These are phyloP conservation scores for Phenganax marumi DNA, from an alignment of 92 coral and sea anemone genomes.

Conservation along the genomic window DNA sequence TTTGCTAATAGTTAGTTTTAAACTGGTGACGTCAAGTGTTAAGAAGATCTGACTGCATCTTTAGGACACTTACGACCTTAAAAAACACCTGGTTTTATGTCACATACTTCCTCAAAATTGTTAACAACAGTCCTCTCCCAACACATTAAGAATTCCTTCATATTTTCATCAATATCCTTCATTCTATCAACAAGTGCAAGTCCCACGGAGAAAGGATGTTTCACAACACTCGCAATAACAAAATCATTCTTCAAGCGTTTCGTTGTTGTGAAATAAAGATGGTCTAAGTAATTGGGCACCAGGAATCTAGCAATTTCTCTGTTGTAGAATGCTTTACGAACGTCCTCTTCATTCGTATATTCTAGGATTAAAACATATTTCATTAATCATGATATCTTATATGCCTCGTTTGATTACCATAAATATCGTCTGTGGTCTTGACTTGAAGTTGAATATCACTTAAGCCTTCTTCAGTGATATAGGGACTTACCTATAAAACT, in stretches of 20 bases:
- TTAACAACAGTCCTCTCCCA: constrained; percentile 22
- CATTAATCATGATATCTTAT: background rate
- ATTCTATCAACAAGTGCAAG: constrained; percentile 10
- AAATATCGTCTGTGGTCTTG: too few species aligned
- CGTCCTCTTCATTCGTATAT: background rate
- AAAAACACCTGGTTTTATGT: background rate
- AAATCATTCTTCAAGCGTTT: background rate
- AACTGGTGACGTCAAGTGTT: background rate
- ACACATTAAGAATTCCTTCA: constrained; percentile 23
- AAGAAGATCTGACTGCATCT: background rate
- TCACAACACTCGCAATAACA: constrained; percentile 7
- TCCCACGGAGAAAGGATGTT: constrained; percentile 33
- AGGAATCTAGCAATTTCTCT: constrained; percentile 22
- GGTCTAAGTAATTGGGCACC: constrained; percentile 36
- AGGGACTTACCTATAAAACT: constrained; percentile 22
- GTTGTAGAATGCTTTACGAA: constrained; percentile 8
- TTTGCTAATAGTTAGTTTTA: too few species aligned
- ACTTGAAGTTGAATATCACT: background rate
- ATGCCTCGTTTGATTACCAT: background rate
- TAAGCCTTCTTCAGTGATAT: background rate
- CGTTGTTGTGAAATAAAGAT: constrained; percentile 21
- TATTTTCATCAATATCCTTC: background rate
- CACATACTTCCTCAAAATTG: constrained; percentile 18
- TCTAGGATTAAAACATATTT: background rate
- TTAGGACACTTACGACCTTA: background rate